Base-by-base conservation (phyloP, 2,113 vertebrate genomes). In the Tursiops truncatus region DNA sequence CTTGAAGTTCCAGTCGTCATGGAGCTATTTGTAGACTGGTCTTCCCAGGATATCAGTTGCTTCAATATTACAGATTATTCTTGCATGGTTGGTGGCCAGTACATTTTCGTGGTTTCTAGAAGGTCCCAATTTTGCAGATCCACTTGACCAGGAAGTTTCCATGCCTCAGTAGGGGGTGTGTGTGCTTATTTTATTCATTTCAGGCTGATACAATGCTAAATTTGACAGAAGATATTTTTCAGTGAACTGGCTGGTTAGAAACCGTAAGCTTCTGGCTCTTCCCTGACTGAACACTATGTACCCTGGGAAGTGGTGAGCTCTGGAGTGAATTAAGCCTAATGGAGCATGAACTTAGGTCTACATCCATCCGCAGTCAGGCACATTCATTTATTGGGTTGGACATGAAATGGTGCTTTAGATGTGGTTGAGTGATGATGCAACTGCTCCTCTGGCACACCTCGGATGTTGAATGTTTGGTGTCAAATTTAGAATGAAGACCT, bases 321-420 rank as follows among this genome's bases (percentile, higher is more conserved):
- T 77, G 82, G 53, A 91, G 53, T 81, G 60, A 90, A 96, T 88
- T 88, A 91, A 91, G 84, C 56, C 53, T 96, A 91, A 94, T 85
- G 71, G 96, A 94, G 91, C 84, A 56, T 92, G 91, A 95, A 62
- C 56, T 4, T 58, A 47, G 38, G 53, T 88, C 67, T 97, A 77
- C 53, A 93, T 93, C 81, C 62, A 86, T 95, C 92, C 71, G 65
- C 50, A 38, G 25, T 81, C 89, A 91, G 89, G 80, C 91, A 97
- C 44, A 77, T 68, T 82, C 4, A 56, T 83, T 56, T 41, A 91
- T 47, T 88, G 89, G 38, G 47, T 77, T 94, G 96, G 95, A 97
- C 84, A 74, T 88, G 80, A 90, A 28, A 47, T 91, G 44, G 71
- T 33, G 4, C 60, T 88, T 93, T 88, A 38, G 89, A 82, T 90